Evolutionary conservation across 1,140 invertebrate genomes (phyloP).

Genomic region (Orchesella cincta): DNA sequence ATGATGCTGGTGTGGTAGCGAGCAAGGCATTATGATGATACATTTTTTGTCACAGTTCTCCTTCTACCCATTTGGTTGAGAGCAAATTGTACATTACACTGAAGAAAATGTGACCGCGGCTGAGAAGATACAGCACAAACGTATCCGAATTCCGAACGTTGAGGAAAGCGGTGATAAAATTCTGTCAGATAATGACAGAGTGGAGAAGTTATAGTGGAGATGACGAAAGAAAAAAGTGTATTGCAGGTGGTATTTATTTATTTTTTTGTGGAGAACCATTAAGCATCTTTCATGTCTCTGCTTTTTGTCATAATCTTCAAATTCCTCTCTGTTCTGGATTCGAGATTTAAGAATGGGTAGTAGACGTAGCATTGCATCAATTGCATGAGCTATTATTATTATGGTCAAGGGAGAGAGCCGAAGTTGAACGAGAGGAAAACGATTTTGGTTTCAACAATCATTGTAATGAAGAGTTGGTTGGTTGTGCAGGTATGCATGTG

Average conservation of each 20-base stretch:
- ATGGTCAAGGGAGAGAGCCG: no score
- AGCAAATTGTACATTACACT: not conserved
- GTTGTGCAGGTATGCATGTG: no score
- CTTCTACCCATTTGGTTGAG: not conserved
- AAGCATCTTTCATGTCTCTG: slow-evolving; percentile 16
- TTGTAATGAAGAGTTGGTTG: no score
- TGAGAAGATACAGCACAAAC: not conserved
- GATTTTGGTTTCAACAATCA: no score
- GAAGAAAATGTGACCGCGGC: not conserved
- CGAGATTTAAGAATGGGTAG: no score
- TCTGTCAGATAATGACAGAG: slow-evolving; percentile 11
- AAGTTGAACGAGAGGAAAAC: no score
- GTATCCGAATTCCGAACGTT: not conserved
- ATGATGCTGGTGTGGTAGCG: no score
- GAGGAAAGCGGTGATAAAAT: not conserved
- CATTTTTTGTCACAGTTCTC: not conserved
- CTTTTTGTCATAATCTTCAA: slow-evolving; percentile 23
- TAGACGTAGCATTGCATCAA: no score
- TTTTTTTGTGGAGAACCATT: not conserved
- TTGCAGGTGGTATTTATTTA: not conserved
- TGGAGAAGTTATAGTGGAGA: not conserved
- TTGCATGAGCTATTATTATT: no score
- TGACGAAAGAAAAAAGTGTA: not conserved
- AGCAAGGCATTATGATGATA: not conserved
- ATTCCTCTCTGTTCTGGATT: no score